These are phyloP conservation scores for Amblyornis subalaris DNA, from an alignment of 2,113 vertebrate species.

Conservation along the genomic window DNA sequence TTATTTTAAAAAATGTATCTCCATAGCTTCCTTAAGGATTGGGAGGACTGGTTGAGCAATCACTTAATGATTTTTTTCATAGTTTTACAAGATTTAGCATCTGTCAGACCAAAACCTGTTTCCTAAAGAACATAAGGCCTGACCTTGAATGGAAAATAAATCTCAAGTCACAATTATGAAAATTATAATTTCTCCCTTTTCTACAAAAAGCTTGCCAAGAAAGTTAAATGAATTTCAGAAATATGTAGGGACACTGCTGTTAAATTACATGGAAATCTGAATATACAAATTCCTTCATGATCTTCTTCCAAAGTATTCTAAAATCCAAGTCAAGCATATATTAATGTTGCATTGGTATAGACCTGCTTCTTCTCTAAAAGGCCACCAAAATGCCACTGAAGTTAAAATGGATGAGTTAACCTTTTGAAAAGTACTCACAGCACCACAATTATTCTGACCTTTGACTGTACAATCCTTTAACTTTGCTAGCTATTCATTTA, in stretches of 20 bases:
- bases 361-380: conserved; percentile 59
- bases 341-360: conserved; percentile 12
- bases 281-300: background rate
- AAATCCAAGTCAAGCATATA: conserved; percentile 38
- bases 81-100: conserved; percentile 37
- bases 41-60: background rate
- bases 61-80: conserved; percentile 55
- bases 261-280: conserved; percentile 30
- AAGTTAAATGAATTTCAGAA: conserved; percentile 44
- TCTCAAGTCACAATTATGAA: conserved; percentile 19
- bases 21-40: conserved; percentile 3
- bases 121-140: conserved; percentile 35
- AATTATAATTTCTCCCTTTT: conserved; percentile 46
- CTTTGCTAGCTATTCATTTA: conserved; percentile 43
- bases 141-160: conserved; percentile 59
- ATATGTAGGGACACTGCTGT: background rate
- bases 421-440: conserved; percentile 63
- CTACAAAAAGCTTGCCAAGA: conserved; percentile 28
- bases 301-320: conserved; percentile 40
- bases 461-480: conserved; percentile 44
- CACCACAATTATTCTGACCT: conserved; percentile 63
- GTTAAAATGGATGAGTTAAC: conserved; percentile 72
- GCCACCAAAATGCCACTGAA: conserved; percentile 71
- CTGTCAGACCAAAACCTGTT: conserved; percentile 38
- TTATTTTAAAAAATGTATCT: background rate